A percentile compares a stretch with the other conserved stretches of the same genome.
Evolutionary conservation across 1,140 invertebrate genomes (phyloP).

Genomic region (Ostrea denselamellosa): DNA sequence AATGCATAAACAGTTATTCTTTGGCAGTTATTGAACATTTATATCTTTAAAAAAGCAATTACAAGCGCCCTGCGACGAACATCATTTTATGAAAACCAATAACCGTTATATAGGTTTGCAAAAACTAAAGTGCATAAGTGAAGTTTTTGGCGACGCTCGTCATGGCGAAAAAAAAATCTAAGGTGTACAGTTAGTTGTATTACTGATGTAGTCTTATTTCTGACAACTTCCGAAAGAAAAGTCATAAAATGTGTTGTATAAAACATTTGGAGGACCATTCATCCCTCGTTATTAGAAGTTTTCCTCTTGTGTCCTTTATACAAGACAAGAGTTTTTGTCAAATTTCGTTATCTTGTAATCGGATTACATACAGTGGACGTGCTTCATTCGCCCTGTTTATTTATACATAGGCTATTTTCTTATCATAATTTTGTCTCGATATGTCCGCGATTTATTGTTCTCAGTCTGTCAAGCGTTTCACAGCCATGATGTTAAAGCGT

Average conservation of each 20-base stretch:
- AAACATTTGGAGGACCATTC: slow-evolving; percentile 28
- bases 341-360: slow-evolving; percentile 37
- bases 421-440: slow-evolving; percentile 38
- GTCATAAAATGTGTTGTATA: slow-evolving; percentile 11
- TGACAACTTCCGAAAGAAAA: slow-evolving; percentile 11
- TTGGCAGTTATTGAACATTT: slow-evolving; percentile 18
- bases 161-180: not conserved
- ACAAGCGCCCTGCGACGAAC: not conserved
- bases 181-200: not conserved
- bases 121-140: not conserved
- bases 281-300: not conserved
- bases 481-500: slow-evolving; percentile 39
- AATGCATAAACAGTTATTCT: not conserved
- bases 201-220: slow-evolving; percentile 9
- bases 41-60: not conserved
- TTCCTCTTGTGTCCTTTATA: not conserved
- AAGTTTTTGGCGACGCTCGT: not conserved
- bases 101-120: not conserved
- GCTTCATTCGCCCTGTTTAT: slow-evolving; percentile 30
- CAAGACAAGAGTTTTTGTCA: slow-evolving; percentile 19
- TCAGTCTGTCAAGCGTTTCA: slow-evolving; percentile 27
- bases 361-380: slow-evolving; percentile 30
- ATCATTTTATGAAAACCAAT: slow-evolving; percentile 7
- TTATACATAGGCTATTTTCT: slow-evolving; percentile 38
- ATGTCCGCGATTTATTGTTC: slow-evolving; percentile 33